These are phyloP conservation scores for Mormyrus iriodes DNA, from an alignment of 2,113 vertebrate genomes.

Conservation along the genomic window DNA sequence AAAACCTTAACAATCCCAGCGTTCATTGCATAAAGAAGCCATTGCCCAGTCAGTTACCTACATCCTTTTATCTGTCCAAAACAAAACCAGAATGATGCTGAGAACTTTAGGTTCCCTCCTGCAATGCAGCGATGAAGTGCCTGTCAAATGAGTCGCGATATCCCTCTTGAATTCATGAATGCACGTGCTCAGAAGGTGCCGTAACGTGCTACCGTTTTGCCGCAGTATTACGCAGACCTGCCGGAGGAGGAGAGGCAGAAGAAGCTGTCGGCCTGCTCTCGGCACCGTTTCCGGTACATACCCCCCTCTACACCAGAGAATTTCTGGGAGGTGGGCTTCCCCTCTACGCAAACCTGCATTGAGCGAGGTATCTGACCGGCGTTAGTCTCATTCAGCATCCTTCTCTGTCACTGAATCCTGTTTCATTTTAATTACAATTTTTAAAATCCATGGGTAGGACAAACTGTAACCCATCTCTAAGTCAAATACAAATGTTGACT, in stretches of 20 bases:
- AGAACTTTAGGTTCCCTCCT: neutral
- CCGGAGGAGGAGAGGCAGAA: conserved; percentile 80
- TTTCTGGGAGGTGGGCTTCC: conserved; percentile 98
- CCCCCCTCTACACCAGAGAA: conserved; percentile 89
- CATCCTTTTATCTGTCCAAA: neutral
- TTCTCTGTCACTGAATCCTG: neutral
- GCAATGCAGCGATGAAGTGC: neutral
- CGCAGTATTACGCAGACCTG: conserved; percentile 85
- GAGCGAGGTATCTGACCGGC: conserved; percentile 72
- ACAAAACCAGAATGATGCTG: neutral
- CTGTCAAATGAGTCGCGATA: neutral
- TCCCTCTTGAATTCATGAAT: neutral
- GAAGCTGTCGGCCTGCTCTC: conserved; percentile 82
- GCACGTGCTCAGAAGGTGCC: neutral
- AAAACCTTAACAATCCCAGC: neutral
- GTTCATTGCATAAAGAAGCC: neutral
- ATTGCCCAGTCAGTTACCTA: neutral
- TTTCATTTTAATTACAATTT: neutral
- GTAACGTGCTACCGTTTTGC: neutral
- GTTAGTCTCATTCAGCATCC: neutral
- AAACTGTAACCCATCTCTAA: neutral
- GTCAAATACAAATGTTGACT: neutral
- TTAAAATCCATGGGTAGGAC: neutral
- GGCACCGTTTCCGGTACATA: conserved; percentile 82
- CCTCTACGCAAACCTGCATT: conserved; percentile 88